A percentile compares a stretch with the other conserved stretches of the same genome.
Conservation (phyloP, 2,888 invertebrate genomes). For the Coleophora flavipennella region DNA sequence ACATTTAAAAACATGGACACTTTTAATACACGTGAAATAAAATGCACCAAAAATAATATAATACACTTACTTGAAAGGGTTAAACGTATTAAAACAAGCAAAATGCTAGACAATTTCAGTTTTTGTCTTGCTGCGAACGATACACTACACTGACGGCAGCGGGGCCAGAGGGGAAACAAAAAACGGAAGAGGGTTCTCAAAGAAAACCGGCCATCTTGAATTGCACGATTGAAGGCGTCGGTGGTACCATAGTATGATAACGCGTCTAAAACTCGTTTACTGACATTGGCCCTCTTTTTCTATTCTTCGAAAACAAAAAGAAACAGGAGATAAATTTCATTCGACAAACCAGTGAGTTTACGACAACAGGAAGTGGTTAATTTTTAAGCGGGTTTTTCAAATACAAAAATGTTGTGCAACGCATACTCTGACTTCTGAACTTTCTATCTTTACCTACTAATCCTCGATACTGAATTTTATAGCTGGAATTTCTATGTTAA, state of each 20-base stretch:
- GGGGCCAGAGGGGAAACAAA: constrained; percentile 71
- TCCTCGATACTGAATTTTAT: too few relatives aligned
- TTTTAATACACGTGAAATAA: constrained; percentile 36
- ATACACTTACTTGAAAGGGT: constrained; percentile 71
- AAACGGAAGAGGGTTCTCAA: constrained; percentile 72
- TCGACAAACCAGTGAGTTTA: constrained; percentile 12
- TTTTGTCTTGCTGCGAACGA: constrained; percentile 72
- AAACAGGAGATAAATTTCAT: constrained; percentile 10
- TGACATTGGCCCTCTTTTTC: constrained; percentile 11
- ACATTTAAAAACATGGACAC: constrained; percentile 35
- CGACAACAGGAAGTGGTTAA: background rate
- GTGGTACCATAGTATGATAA: constrained; percentile 7
- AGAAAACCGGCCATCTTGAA: constrained; percentile 49
- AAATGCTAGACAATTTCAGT: constrained; percentile 68
- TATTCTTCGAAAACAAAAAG: constrained; percentile 8
- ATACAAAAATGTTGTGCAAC: background rate
- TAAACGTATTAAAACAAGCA: constrained; percentile 69
- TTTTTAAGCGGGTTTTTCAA: constrained; percentile 1
- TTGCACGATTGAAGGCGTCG: constrained; percentile 14
- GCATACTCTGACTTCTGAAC: too few relatives aligned
- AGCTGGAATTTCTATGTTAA: too few relatives aligned
- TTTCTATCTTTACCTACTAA: too few relatives aligned
- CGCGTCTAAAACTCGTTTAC: background rate
- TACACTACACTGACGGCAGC: constrained; percentile 71
- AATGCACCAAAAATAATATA: constrained; percentile 45